phyloP scores from a whole-genome alignment of 2,797 vertebrate genomes.

The Falco concolor region DNA sequence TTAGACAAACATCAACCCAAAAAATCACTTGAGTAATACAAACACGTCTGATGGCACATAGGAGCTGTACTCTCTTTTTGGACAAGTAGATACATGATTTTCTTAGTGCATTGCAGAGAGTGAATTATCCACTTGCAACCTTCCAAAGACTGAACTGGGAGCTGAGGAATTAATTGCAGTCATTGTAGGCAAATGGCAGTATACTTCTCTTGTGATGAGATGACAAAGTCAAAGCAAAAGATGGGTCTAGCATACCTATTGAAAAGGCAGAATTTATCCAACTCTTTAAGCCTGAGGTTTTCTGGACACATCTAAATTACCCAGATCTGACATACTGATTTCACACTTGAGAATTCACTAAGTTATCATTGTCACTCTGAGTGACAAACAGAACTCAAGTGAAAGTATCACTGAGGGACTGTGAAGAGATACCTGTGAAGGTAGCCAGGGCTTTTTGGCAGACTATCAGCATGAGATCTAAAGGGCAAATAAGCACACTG shows the following conservation, averaged over 20 bases:
- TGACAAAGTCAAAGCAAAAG: neutral
- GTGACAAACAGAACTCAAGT: neutral
- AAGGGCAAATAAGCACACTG: neutral
- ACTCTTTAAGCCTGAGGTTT: neutral
- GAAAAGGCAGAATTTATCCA: neutral
- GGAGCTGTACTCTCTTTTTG: neutral
- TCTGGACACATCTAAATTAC: neutral
- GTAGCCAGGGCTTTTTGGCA: neutral
- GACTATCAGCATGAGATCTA: neutral
- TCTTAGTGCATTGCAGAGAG: neutral
- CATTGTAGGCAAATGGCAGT: neutral
- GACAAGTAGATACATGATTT: neutral
- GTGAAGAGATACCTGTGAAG: neutral
- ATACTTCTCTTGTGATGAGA: neutral
- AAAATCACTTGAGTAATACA: neutral
- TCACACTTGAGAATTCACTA: neutral
- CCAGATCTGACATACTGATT: neutral
- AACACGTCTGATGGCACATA: neutral
- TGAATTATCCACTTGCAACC: neutral
- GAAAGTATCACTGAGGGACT: neutral
- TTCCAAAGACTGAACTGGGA: neutral
- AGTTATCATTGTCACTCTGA: neutral
- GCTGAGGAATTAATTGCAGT: conserved; percentile 1
- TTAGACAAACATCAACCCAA: neutral
- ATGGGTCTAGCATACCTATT: neutral